These are phyloP conservation scores for Drosophila murphyi DNA, from an alignment of 1,140 invertebrate genomes.

Conservation along the genomic window DNA sequence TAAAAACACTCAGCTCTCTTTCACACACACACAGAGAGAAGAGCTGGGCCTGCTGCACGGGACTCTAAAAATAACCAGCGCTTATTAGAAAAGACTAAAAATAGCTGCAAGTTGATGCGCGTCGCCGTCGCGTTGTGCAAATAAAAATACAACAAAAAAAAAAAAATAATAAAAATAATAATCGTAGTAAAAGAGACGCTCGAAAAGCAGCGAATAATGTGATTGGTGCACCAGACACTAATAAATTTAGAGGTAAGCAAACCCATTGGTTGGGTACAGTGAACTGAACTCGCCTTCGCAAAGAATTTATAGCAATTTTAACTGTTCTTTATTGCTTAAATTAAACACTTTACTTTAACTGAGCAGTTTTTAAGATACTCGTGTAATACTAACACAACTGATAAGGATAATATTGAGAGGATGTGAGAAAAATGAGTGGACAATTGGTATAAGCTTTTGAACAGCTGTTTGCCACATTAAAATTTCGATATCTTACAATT, in stretches of 20 bases:
- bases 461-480: no score
- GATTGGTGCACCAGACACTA: slow-evolving; percentile 15
- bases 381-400: no score
- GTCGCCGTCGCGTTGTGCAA: slow-evolving; percentile 27
- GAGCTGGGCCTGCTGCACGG: slow-evolving; percentile 62
- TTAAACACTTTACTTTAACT: background rate
- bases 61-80: slow-evolving; percentile 73
- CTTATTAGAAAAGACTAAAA: slow-evolving; percentile 80
- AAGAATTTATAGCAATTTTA: no score
- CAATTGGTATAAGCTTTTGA: no score
- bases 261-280: slow-evolving; percentile 28
- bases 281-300: slow-evolving; percentile 9
- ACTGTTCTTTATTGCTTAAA: slow-evolving; percentile 3
- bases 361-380: background rate
- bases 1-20: slow-evolving; percentile 23
- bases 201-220: slow-evolving; percentile 25
- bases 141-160: slow-evolving; percentile 10
- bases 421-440: no score
- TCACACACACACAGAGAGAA: slow-evolving; percentile 23
- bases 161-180: slow-evolving; percentile 29
- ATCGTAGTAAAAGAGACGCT: slow-evolving; percentile 41
- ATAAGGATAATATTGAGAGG: no score
- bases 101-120: slow-evolving; percentile 65
- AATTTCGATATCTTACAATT: no score
- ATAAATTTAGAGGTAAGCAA: slow-evolving; percentile 1